Base-by-base conservation (phyloP, 2,888 invertebrate species). In the Salpingus planirostris region DNA sequence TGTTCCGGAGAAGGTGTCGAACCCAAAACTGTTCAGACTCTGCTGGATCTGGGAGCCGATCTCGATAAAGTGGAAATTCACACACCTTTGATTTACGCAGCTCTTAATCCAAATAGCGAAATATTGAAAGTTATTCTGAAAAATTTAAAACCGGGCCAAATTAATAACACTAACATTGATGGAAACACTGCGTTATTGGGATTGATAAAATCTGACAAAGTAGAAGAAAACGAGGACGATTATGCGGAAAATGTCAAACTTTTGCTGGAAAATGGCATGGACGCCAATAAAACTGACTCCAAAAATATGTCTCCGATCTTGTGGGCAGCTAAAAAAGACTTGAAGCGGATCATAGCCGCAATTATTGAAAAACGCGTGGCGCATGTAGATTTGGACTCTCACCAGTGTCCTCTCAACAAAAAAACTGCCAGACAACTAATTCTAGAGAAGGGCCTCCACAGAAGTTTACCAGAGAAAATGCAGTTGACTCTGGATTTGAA, bases 41-140 rank as follows among this genome's bases (percentile, higher is more conserved):
- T 83, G 21, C 53, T 81, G 7, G 66, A 73, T 33, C 59, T 71
- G 30, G 76, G 77, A 36, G 80, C 77, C 0, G 67, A 78, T 54
- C 70, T 76, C 27, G 49, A 52, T 13, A 35, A 44, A 40, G 66
- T n/a, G n/a, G n/a, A n/a, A n/a, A n/a, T n/a, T n/a, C n/a, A n/a
- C n/a, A n/a, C n/a, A n/a, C n/a, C n/a, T n/a, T n/a, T n/a, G n/a
- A n/a, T n/a, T n/a, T n/a, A n/a, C 38, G 78, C 78, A 2, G 69
- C 73, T 1, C 71, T 74, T 51, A 66, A 62, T 27, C 71, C 71
- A 7, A 52, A 56, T 39, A 49, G 42, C 14, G 26, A 67, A 23
- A 68, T 69, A 5, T 49, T 78, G 24, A 55, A 62, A 38, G 55
- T 57, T 1, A 53, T 78, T 10, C 44, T 76, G 13, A 65, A 69